Evolutionary conservation across 2,797 vertebrate species (phyloP), one percentile per base, ranked within the genome.

Genomic region (Mormyrops attenuatus): DNA sequence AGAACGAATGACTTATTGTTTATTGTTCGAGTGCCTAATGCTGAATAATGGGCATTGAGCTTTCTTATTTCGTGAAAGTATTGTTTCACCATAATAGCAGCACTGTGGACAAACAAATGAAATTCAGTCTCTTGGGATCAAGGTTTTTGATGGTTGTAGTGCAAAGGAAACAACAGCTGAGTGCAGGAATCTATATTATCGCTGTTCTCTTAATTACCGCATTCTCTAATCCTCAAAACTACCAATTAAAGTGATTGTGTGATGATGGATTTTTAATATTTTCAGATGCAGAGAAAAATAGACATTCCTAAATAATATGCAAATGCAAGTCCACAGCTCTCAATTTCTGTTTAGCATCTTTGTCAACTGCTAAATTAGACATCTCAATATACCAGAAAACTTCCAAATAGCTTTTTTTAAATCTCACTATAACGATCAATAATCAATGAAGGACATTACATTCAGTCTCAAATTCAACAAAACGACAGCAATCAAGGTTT

Each of bases 1-100:
- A 73, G 11, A 17, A 77, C 66, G 34, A 89, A 87, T 52, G 49
- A 30, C 30, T 69, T 15, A 55, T 52, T 89, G 89, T 87, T 87
- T 89, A 73, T 87, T 85, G 44, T 89, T 89, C 11, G 38, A 50
- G 17, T 34, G 30, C n/a, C 53, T 41, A 52, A 53, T 77, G 60
- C 52, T 26, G 84, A 22, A 49, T 47, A 88, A 69, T 55, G 50
- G 22, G 26, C 50, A 82, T 9, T 84, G n/a, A 38, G 53, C 73
- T 89, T 60, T 82, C 52, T 89, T 34, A 53, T 49, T 85, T 73
- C 84, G 50, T 30, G 3, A 88, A 66, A 88, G 8, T 9, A 66
- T 63, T 66, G 15, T 87, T 82, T 82, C 38, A 55, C 20, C 53
- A 20, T 41, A 87, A 38, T 17, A 41, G 84, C 49, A 1, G 5